Conservation (phyloP, 1,140 invertebrate species). For the Tachypleus tridentatus region DNA sequence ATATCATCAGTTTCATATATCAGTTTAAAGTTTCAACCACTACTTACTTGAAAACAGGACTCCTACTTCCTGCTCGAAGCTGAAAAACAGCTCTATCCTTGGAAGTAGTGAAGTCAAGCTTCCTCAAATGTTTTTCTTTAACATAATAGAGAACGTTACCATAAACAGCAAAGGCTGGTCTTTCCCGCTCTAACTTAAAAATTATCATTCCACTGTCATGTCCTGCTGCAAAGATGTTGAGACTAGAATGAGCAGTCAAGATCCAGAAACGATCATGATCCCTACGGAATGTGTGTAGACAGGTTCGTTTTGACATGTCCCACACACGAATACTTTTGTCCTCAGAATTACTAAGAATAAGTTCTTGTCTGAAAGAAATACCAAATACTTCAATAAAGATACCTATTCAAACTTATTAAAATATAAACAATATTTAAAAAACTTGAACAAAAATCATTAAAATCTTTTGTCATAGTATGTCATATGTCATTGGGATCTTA, state of each 20-base stretch:
- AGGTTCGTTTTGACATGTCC: conserved; percentile 98
- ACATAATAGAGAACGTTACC: conserved; percentile 93
- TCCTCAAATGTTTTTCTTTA: conserved; percentile 81
- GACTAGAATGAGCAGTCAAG: conserved; percentile 64
- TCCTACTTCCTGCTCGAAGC: conserved; percentile 63
- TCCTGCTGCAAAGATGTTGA: conserved; percentile 71
- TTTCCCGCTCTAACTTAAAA: conserved; percentile 80
- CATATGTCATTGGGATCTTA: too few species aligned
- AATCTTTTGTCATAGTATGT: too few species aligned
- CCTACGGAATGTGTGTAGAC: conserved; percentile 84
- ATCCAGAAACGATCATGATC: conserved; percentile 98
- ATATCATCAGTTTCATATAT: too few species aligned
- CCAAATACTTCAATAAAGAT: background rate
- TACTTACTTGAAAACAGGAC: conserved; percentile 50
- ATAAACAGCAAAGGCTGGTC: conserved; percentile 88
- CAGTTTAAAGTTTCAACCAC: background rate
- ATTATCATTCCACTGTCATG: conserved; percentile 90
- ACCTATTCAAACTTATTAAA: background rate
- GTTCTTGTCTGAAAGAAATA: conserved; percentile 54
- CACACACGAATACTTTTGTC: conserved; percentile 97
- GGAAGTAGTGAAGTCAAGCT: conserved; percentile 80
- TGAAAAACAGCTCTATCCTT: conserved; percentile 90
- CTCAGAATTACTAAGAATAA: conserved; percentile 95
- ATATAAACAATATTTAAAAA: background rate
- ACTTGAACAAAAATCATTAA: too few species aligned